Evolutionary conservation across 2,113 vertebrate genomes (phyloP), one percentile per base, ranked within the genome.

Genomic region (Perca flavescens): DNA sequence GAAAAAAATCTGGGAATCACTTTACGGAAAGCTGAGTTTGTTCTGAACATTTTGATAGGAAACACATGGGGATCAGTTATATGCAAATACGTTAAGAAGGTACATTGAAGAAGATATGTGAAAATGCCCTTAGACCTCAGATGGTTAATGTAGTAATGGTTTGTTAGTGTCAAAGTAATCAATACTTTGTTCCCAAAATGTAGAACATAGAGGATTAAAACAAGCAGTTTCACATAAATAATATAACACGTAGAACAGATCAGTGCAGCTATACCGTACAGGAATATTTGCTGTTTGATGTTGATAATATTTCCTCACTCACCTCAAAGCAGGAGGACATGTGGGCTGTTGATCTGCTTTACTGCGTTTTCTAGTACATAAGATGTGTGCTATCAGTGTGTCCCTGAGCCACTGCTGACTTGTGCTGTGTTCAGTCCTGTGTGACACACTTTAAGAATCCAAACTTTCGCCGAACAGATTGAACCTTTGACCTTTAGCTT

Each of bases 401-500:
- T 68, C 69, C 28, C 36, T 80, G 19, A 16, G 66, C 75, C 52
- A 34, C n/a, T 40, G 54, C 64, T 73, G 76, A 60, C 82, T 66
- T 57, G 66, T 28, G 61, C 66, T 31, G 58, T 57, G 58, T 17
- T 52, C 53, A 80, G 57, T 83, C 67, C 76, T 78, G 46, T 49
- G 63, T 70, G 76, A 89, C 73, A 54, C 64, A 25, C 64, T 66
- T 79, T 57, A 57, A 65, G 76, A 65, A 78, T 50, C 21, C 16
- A 10, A 69, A 82, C 63, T 46, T 43, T 70, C 61, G 31, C 43
- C 15, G 19, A 80, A 72, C 72, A 73, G 77, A 77, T 82, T 77
- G 83, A 90, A 92, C 93, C 86, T 85, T 67, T 88, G 87, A 92
- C 92, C 89, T 89, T 84, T 76, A n/a, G 40, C 57, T 46, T 57